Conservation (phyloP, 2,113 vertebrate genomes). For the Notarius quadriscutis region DNA sequence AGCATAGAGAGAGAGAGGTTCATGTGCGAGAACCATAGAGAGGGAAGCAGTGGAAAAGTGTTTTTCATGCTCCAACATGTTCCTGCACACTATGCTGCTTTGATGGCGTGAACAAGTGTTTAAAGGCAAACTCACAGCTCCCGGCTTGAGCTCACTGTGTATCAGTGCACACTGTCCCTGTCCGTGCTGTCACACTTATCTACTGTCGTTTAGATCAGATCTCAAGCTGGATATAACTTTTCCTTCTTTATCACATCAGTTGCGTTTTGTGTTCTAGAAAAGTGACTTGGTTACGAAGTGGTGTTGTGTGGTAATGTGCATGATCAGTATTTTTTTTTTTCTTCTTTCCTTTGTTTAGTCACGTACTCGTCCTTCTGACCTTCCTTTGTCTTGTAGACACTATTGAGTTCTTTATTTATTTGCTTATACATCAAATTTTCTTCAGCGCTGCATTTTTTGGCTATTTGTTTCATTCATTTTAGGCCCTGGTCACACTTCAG, state of each 20-base stretch:
- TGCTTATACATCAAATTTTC: neutral
- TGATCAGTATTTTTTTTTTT: neutral
- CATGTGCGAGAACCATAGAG: neutral
- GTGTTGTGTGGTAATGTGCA: neutral
- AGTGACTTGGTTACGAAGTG: neutral
- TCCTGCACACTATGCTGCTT: constrained; percentile 26
- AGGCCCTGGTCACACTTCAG: too few relatives aligned
- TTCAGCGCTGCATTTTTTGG: neutral
- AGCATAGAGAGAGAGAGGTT: constrained; percentile 7
- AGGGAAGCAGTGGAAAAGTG: constrained; percentile 13
- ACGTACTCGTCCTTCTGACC: neutral
- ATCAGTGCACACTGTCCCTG: neutral
- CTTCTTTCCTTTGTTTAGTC: neutral
- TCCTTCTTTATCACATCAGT: neutral
- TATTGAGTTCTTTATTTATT: neutral
- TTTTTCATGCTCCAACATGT: constrained; percentile 41
- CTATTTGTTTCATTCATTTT: neutral
- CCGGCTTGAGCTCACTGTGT: neutral
- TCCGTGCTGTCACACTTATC: neutral
- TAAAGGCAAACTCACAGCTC: constrained; percentile 20
- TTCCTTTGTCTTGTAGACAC: neutral
- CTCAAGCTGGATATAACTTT: constrained; percentile 5
- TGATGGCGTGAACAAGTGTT: constrained; percentile 29
- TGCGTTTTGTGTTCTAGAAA: neutral
- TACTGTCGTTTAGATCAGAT: neutral